Evolutionary conservation across 2,113 vertebrate species (phyloP).

Genomic region (Hiodon tergisus): DNA sequence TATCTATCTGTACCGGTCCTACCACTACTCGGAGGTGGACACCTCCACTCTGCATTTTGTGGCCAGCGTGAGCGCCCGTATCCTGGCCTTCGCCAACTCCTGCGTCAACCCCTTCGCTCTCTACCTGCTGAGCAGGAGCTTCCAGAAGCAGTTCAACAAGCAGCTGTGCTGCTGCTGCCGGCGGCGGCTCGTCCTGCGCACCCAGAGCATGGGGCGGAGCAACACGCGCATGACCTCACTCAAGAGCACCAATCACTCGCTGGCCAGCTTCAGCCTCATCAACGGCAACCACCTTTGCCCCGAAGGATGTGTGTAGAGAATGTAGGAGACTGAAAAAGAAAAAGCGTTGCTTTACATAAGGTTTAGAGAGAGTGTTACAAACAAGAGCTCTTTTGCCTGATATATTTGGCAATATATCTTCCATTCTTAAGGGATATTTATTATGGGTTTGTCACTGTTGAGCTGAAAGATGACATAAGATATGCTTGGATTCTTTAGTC

Average conservation of each 20-base stretch:
- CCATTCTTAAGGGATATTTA: too few species aligned
- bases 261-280: slow-evolving; percentile 75
- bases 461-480: too few species aligned
- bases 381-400: too few species aligned
- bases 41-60: slow-evolving; percentile 82
- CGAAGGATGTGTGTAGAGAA: slow-evolving; percentile 63
- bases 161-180: slow-evolving; percentile 79
- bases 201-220: slow-evolving; percentile 62
- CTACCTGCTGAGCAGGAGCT: slow-evolving; percentile 88
- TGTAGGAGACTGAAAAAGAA: background rate
- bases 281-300: slow-evolving; percentile 70
- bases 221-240: slow-evolving; percentile 78
- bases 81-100: slow-evolving; percentile 91
- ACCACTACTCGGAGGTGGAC: slow-evolving; percentile 90
- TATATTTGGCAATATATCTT: too few species aligned
- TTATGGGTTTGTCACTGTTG: too few species aligned
- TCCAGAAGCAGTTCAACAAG: slow-evolving; percentile 89
- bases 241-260: slow-evolving; percentile 80
- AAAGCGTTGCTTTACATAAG: too few species aligned
- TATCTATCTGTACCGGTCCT: slow-evolving; percentile 91
- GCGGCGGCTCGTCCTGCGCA: slow-evolving; percentile 41
- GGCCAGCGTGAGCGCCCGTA: slow-evolving; percentile 78
- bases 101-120: slow-evolving; percentile 94
- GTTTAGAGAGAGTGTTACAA: too few species aligned
- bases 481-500: too few species aligned